A percentile compares a stretch with the other conserved stretches of the same genome.
Conservation (phyloP, 1,140 invertebrate species). For the Centruroides vittatus region DNA sequence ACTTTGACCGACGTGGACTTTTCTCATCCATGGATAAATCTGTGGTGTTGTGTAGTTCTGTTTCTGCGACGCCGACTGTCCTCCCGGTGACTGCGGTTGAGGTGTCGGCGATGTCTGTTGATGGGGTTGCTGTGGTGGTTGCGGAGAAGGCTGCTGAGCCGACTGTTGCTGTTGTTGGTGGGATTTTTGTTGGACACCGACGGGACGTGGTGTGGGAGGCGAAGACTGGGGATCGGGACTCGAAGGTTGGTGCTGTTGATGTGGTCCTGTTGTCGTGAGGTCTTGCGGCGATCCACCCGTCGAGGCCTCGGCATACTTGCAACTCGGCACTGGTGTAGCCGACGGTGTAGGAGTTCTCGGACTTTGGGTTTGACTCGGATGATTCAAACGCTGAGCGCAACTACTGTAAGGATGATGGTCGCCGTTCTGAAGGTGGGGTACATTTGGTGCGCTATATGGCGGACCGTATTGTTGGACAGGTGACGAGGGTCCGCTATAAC, state of each 20-base stretch:
- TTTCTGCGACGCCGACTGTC: conserved; percentile 6
- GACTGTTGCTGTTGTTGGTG: conserved; percentile 36
- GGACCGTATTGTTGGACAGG: conserved; percentile 15
- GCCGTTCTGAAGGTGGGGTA: conserved; percentile 11
- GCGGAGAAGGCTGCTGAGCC: conserved; percentile 22
- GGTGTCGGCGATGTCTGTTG: not conserved
- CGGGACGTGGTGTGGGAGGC: not conserved
- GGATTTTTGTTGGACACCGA: conserved; percentile 20
- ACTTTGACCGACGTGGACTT: conserved; percentile 92
- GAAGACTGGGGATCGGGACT: conserved; percentile 27
- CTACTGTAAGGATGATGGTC: conserved; percentile 13
- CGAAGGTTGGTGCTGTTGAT: conserved; percentile 6
- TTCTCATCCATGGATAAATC: conserved; percentile 96
- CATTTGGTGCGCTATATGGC: conserved; percentile 10
- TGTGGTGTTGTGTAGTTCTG: conserved; percentile 43
- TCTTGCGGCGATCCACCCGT: conserved; percentile 16
- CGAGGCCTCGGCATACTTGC: conserved; percentile 13
- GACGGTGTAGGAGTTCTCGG: conserved; percentile 14
- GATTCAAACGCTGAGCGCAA: conserved; percentile 13
- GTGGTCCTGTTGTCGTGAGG: conserved; percentile 10
- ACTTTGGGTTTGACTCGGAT: conserved; percentile 11
- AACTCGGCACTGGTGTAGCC: conserved; percentile 14
- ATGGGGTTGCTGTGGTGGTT: conserved; percentile 28
- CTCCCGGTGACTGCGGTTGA: conserved; percentile 9
- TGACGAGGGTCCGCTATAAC: conserved; percentile 22